Evolutionary conservation across 2,888 invertebrate species (phyloP), one percentile per base, ranked within the genome.

Genomic region (Lycaena phlaeas): DNA sequence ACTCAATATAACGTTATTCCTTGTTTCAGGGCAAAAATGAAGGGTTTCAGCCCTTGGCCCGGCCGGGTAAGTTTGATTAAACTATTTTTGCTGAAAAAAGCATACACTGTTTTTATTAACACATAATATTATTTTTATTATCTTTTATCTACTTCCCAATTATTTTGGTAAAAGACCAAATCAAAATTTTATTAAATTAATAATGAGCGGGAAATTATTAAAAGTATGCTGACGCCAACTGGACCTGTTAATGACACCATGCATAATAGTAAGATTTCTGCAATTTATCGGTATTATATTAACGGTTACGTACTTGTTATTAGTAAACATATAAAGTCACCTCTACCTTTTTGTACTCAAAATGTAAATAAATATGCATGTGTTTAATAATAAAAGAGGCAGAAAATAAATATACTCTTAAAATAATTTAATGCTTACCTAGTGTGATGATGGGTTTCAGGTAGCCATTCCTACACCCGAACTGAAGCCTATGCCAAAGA

Each of bases 31-130:
- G 96, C 97, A 44, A 97, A 96, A 89, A 96, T 97, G 96, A 97
- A 96, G 87, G 95, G 96, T 57, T 97, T 95, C 86, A 93, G 95
- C 54, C 94, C 96, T 51, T 97, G 97, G 97, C 97, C 97, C 50
- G 96, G 95, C 82, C 93, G 94, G 90, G 96, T 97, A 89, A 92
- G 94, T 90, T 70, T 73, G 64, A 61, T 64, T 63, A 64, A 58
- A 55, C 50, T 59, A 57, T 48, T 51, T 44, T 43, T 25, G 40
- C 38, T 4, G 29, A 30, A 40, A 42, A 45, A 38, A 38, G 40
- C 41, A 12, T 34, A 31, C 30, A 40, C 22, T 40, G 14, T 34
- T 4, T 31, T 27, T 6, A 15, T 27, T 22, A 9, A 27, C 17
- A 15, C n/a, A 11, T 10, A 15, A 11, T 27, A 15, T 25, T 15